Evolutionary conservation across 2,888 invertebrate genomes (phyloP).

Genomic region (Ophion slaviceki): DNA sequence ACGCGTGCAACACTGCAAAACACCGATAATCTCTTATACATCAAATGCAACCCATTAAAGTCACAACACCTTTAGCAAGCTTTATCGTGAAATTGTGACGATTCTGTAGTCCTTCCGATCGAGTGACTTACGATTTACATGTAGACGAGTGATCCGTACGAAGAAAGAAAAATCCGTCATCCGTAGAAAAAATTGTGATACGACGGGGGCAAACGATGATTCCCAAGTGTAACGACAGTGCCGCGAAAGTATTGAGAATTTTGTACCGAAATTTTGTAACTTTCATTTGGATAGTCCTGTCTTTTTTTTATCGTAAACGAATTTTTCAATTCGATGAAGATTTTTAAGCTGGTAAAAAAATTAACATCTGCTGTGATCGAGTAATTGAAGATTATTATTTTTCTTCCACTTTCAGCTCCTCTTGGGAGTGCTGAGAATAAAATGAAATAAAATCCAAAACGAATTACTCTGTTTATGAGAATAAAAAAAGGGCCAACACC

Average conservation of each 20-base stretch:
- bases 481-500: constrained; percentile 46
- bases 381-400: not conserved
- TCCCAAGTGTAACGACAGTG: not conserved
- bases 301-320: not conserved
- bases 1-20: constrained; percentile 43
- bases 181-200: not conserved
- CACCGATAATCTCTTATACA: constrained; percentile 55
- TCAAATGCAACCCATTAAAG: constrained; percentile 42
- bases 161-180: not conserved
- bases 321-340: not conserved
- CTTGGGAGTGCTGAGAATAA: not conserved
- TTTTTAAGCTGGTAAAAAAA: not conserved
- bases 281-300: not conserved
- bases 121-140: constrained; percentile 11
- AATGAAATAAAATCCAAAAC: not conserved
- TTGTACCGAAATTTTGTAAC: not conserved
- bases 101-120: constrained; percentile 7
- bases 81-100: constrained; percentile 49
- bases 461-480: constrained; percentile 1
- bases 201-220: not conserved
- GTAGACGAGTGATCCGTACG: not conserved
- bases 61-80: constrained; percentile 49
- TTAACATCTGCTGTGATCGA: not conserved
- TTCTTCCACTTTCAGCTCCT: not conserved
- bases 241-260: not conserved